Percentiles rank a stretch among this genome's conserved stretches.
phyloP scores from a whole-genome alignment of 2,113 vertebrate species.

The Natator depressus region DNA sequence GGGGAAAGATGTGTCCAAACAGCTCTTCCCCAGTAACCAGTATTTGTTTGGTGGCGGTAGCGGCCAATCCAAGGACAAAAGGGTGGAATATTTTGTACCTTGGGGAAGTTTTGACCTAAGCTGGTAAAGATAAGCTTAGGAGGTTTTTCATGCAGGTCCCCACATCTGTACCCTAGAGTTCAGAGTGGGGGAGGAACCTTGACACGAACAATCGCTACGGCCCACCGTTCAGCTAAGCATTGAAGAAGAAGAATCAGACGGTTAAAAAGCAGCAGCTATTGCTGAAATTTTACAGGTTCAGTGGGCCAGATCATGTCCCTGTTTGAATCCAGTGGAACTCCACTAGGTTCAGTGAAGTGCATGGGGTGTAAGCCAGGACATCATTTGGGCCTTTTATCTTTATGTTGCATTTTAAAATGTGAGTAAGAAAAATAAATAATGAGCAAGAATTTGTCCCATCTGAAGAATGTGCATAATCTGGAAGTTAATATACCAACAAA shows the following conservation, averaged over 20 bases:
- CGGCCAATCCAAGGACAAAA: too few species aligned
- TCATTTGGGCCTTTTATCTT: neutral
- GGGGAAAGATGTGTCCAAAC: too few species aligned
- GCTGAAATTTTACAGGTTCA: conserved; percentile 64
- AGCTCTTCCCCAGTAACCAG: too few species aligned
- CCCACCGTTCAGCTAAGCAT: neutral
- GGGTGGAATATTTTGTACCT: too few species aligned
- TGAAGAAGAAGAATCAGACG: neutral
- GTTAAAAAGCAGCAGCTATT: conserved; percentile 66
- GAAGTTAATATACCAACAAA: conserved; percentile 32
- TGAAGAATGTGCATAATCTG: neutral
- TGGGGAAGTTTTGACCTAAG: too few species aligned
- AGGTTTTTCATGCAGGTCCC: too few species aligned
- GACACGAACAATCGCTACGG: too few species aligned
- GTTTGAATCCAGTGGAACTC: conserved; percentile 18
- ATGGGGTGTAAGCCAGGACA: neutral
- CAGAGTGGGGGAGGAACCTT: too few species aligned
- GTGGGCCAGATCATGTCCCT: conserved; percentile 35
- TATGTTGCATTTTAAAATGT: conserved; percentile 65
- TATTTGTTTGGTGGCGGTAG: too few species aligned
- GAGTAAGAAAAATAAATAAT: conserved; percentile 13
- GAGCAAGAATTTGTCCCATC: conserved; percentile 29
- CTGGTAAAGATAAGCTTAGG: too few species aligned
- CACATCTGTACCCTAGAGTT: too few species aligned
- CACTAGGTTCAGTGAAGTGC: neutral